Base-by-base conservation (phyloP, 2,888 invertebrate species). In the Dasypogon diadema region DNA sequence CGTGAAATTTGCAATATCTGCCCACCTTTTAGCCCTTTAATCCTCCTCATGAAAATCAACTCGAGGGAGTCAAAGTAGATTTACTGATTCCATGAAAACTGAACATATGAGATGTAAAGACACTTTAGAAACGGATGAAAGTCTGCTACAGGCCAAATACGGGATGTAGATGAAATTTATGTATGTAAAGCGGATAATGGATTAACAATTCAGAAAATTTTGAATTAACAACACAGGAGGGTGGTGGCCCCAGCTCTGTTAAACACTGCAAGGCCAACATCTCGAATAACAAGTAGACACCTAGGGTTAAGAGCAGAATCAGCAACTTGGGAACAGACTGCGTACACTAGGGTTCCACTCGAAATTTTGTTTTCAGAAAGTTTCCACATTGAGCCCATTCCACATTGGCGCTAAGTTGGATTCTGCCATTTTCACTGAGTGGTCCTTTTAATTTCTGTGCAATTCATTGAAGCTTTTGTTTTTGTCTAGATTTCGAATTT, bases 171-270 rank as follows among this genome's bases (percentile, higher is more conserved):
- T 34, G 16, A 34, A 56, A 70, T 73, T 55, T 73, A 73, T 73
- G 73, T 73, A 73, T 73, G 73, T 56, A 73, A 73, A 73, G 73
- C 55, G 73, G 73, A 73, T 73, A 73, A 73, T 73, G 56, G 73
- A 73, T 73, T 73, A 73, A 56, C 73, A 73, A 73, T 73, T 73
- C 73, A 73, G 56, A 73, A 73, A 73, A 70, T 70, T 70, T 70
- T 70, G 70, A 70, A 54, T 70, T 70, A 70, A 70, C 51, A 70
- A 34, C 30, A 34, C 6, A 34, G 54, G n/a, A n/a, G 70, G 54
- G 18, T 54, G 48, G 48, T 54, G 24, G n/a, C 22, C 18, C 16
- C 70, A 30, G 26, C 2, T 10, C 8, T 14, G 54, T n/a, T 14
- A 34, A 26, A 24, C 24, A 54, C 18, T 54, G 70, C n/a, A 54